Evolutionary conservation across 2,888 invertebrate genomes (phyloP).

Genomic region (Agonopterix heracliana): DNA sequence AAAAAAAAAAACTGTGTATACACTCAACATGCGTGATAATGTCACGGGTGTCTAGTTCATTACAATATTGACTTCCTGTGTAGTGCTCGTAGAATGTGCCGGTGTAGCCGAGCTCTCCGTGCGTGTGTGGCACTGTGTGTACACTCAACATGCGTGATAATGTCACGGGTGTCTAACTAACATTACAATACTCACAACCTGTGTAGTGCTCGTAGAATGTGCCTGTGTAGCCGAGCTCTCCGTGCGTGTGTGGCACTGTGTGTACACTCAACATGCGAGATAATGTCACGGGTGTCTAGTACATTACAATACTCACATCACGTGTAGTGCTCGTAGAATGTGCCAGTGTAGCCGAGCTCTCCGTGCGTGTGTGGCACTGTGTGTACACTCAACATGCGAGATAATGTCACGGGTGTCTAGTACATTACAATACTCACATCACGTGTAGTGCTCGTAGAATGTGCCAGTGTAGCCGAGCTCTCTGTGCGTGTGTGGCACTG

Average conservation of each 20-base stretch:
- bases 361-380: slow-evolving; percentile 90
- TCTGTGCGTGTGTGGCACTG: slow-evolving; percentile 90
- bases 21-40: too few relatives aligned
- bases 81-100: slow-evolving; percentile 91
- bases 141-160: slow-evolving; percentile 79
- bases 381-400: slow-evolving; percentile 70
- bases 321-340: slow-evolving; percentile 90
- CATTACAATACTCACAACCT: slow-evolving; percentile 65
- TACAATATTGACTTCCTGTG: slow-evolving; percentile 76
- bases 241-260: slow-evolving; percentile 89
- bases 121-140: slow-evolving; percentile 89
- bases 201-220: slow-evolving; percentile 91
- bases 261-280: slow-evolving; percentile 83
- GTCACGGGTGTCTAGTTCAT: too few relatives aligned
- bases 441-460: slow-evolving; percentile 90
- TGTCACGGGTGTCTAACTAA: too few relatives aligned
- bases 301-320: slow-evolving; percentile 65
- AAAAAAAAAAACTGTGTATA: too few relatives aligned
- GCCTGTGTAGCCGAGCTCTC: slow-evolving; percentile 90
- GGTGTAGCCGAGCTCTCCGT: slow-evolving; percentile 91
- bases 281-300: too few relatives aligned
- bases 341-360: slow-evolving; percentile 91
- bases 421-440: slow-evolving; percentile 53
- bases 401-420: too few relatives aligned
- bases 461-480: slow-evolving; percentile 92